These are phyloP conservation scores for Phragmatobia fuliginosa DNA, from an alignment of 2,888 invertebrate genomes.

Conservation along the genomic window DNA sequence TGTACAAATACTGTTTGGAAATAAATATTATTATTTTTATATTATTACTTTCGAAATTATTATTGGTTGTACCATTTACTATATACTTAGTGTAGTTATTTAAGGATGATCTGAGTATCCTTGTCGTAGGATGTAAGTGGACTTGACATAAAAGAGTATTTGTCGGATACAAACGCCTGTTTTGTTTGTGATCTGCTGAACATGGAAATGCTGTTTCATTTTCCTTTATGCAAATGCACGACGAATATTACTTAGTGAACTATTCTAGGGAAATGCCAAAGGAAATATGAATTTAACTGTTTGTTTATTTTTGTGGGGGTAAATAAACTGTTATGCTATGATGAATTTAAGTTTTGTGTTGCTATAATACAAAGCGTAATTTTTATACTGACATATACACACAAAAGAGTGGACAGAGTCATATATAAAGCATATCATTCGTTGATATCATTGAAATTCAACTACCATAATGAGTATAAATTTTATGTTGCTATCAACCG, in stretches of 20 bases:
- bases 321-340: background rate
- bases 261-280: conserved; percentile 4
- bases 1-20: too few species aligned
- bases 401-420: too few species aligned
- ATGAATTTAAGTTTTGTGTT: background rate
- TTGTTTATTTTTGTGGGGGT: background rate
- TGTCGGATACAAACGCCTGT: conserved; percentile 25
- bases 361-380: background rate
- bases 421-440: too few species aligned
- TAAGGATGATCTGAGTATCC: background rate
- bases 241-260: conserved; percentile 15
- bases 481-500: too few species aligned
- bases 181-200: conserved; percentile 25
- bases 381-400: too few species aligned
- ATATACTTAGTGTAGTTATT: too few species aligned
- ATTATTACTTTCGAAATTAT: too few species aligned
- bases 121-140: background rate
- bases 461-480: too few species aligned
- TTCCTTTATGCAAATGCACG: conserved; percentile 20
- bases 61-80: too few species aligned
- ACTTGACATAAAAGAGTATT: conserved; percentile 12
- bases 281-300: conserved; percentile 5
- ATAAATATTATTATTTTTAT: too few species aligned
- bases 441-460: too few species aligned
- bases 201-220: conserved; percentile 27